These are phyloP conservation scores for Spilarctia lutea DNA, from an alignment of 2,888 invertebrate genomes.

Conservation along the genomic window DNA sequence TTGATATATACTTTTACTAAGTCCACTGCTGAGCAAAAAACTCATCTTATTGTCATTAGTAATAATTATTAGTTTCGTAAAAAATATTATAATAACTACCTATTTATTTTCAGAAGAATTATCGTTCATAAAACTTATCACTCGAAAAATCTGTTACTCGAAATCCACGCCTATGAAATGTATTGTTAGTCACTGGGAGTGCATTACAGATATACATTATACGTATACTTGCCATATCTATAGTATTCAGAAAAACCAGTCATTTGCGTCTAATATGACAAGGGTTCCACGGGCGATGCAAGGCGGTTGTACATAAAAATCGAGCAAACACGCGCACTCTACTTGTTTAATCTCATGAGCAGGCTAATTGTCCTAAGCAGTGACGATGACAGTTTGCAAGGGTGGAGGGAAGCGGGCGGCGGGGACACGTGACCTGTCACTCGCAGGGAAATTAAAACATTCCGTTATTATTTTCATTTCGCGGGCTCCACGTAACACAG, in stretches of 20 bases:
- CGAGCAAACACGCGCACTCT: constrained; percentile 67
- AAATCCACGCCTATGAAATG: constrained; percentile 30
- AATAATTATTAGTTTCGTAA: no score
- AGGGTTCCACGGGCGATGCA: constrained; percentile 57
- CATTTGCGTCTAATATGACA: constrained; percentile 61
- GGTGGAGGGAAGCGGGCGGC: constrained; percentile 47
- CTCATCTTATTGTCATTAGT: no score
- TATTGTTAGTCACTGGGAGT: constrained; percentile 57
- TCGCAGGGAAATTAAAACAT: constrained; percentile 86
- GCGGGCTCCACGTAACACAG: constrained; percentile 43
- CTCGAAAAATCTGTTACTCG: constrained; percentile 28
- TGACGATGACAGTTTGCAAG: constrained; percentile 78
- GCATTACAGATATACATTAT: constrained; percentile 35
- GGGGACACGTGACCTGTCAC: constrained; percentile 86
- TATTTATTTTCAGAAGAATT: background rate
- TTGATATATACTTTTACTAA: background rate
- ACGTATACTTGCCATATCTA: constrained; percentile 66
- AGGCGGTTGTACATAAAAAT: constrained; percentile 61
- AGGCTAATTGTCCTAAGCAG: constrained; percentile 83
- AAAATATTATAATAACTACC: no score
- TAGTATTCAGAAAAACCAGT: constrained; percentile 58
- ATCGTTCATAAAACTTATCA: constrained; percentile 5
- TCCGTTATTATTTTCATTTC: constrained; percentile 82
- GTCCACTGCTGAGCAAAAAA: no score
- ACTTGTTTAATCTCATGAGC: constrained; percentile 84